A percentile compares a stretch with the other conserved stretches of the same genome.
These are phyloP conservation scores for Amphiura filiformis DNA, from an alignment of 35 echinoderm and acorn worm species.

Conservation along the genomic window DNA sequence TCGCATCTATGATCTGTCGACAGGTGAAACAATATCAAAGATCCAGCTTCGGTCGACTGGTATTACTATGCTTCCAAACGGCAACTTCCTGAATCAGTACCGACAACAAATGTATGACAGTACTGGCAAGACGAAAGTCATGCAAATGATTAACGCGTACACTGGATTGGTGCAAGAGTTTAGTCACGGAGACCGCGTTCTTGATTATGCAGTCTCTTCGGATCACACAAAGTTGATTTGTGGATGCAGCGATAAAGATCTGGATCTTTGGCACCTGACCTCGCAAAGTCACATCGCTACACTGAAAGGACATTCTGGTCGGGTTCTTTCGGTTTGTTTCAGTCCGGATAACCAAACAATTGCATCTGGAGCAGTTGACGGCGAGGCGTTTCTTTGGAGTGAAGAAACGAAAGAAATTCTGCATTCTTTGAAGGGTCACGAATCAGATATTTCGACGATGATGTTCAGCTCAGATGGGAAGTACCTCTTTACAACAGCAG, in stretches of 20 bases:
- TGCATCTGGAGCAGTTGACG: constrained; percentile 20
- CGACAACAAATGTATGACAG: background rate
- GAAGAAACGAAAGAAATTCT: background rate
- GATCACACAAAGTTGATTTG: background rate
- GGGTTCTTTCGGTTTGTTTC: constrained; percentile 3
- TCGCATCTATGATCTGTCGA: background rate
- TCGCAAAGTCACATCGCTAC: background rate
- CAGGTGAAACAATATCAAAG: background rate
- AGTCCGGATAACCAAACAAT: background rate
- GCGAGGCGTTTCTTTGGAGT: constrained; percentile 24
- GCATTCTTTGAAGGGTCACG: constrained; percentile 18
- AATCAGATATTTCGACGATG: constrained; percentile 1
- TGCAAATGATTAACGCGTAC: constrained; percentile 1
- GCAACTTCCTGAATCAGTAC: constrained; percentile 26
- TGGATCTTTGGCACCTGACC: constrained; percentile 9
- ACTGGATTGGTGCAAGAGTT: background rate
- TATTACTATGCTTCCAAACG: constrained; percentile 5
- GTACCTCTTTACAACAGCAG: background rate
- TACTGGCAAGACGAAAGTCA: constrained; percentile 13
- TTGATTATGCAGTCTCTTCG: background rate
- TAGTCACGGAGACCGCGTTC: background rate
- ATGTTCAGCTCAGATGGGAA: constrained; percentile 16
- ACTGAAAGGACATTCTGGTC: constrained; percentile 14
- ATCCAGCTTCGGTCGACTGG: background rate
- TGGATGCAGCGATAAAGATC: background rate